Evolutionary conservation across 2,797 vertebrate genomes (phyloP).

Genomic region (Poecilia gillii): DNA sequence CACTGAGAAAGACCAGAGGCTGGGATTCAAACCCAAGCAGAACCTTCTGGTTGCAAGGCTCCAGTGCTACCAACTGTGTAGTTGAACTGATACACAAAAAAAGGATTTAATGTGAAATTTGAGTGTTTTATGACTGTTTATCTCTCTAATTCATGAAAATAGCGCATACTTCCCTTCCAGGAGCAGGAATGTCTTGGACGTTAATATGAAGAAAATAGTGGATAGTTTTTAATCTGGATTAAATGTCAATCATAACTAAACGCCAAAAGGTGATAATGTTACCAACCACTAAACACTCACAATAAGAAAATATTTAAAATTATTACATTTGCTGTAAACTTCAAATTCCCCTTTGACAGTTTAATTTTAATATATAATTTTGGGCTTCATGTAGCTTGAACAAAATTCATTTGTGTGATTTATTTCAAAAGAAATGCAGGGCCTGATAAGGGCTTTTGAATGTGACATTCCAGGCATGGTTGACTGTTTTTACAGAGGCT

Average conservation of each 20-base stretch:
- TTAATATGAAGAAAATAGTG: not conserved
- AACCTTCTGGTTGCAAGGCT: too few relatives aligned
- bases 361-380: conserved; percentile 1
- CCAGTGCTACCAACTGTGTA: too few relatives aligned
- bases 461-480: conserved; percentile 45
- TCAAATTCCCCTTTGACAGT: not conserved
- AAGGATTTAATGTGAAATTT: not conserved
- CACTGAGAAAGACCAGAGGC: too few relatives aligned
- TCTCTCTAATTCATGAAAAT: not conserved
- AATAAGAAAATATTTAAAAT: not conserved
- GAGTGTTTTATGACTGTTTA: not conserved
- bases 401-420: conserved; percentile 43
- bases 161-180: not conserved
- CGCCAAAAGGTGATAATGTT: not conserved
- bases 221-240: not conserved
- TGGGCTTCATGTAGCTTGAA: conserved; percentile 14
- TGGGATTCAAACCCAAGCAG: too few relatives aligned
- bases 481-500: conserved; percentile 56
- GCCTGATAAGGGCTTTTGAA: conserved; percentile 28
- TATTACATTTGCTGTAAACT: not conserved
- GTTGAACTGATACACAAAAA: not conserved
- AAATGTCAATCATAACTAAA: not conserved
- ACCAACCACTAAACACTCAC: not conserved
- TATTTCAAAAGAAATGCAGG: conserved; percentile 22
- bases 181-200: not conserved